Base-by-base conservation (phyloP, 1,140 invertebrate genomes). In the Heterodera schachtii region DNA sequence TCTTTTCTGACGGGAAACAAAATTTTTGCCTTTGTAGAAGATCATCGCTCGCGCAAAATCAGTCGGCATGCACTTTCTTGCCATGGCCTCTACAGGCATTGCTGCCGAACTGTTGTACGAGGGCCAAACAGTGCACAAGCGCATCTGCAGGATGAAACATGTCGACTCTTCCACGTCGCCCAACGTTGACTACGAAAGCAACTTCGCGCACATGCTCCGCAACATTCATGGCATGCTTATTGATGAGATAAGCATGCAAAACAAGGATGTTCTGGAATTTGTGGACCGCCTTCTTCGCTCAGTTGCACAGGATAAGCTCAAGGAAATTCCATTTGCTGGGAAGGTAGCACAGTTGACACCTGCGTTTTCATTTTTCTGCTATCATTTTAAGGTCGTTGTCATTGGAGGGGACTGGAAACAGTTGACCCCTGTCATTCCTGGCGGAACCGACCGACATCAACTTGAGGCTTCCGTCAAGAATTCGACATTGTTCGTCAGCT, bases 401-500 rank as follows among this genome's bases (percentile, higher is more conserved):
- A 46, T 73, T 73, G 71, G 71, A 16, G 71, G 71, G 11, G 71
- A 73, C 0, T 73, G 71, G 71, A 73, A 73, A 4, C 71, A 73
- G 4, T 19, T 73, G 9, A 16, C 47, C 6, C 71, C 71, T 5
- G 71, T 60, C 3, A 60, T 60, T 60, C 57, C 57, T 16, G 57
- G 57, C 19, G 57, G 57, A 16, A 4, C 9, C 13, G 57, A 60
- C 16, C 9, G 16, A 16, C 57, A 60, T 13, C 57, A 60, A 16
- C 16, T 60, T 1, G 71, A 73, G 4, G 44, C 71, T 5, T 73
- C 71, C 1, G 47, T 73, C 9, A 73, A 73, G 19, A 73, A 19
- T 13, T 46, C 71, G 1, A 2, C 19, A 73, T n/a, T 73, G 9
- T 73, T 73, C 19, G 7, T 16, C 13, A n/a, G 21, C n/a, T 73